phyloP scores from a whole-genome alignment of 2,113 vertebrate species.

The Bubalus kerabau region DNA sequence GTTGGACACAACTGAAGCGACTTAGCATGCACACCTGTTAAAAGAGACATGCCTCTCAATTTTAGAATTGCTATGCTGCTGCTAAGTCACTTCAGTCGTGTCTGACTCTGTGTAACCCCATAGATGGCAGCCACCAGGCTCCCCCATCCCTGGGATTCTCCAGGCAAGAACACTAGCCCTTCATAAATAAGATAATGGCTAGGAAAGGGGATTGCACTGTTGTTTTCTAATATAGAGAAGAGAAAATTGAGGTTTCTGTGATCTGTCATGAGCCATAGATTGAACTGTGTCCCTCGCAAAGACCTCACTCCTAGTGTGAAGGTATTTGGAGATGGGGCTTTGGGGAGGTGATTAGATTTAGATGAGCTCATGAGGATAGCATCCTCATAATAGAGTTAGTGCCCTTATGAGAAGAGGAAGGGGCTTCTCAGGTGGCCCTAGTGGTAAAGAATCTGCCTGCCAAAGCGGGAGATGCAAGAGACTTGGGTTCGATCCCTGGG shows the following conservation, averaged over 20 bases:
- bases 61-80: no score
- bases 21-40: not conserved
- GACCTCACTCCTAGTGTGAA: not conserved
- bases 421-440: not conserved
- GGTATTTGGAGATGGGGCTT: not conserved
- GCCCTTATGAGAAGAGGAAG: not conserved
- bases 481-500: fast-evolving
- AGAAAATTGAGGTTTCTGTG: not conserved
- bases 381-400: not conserved
- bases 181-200: not conserved
- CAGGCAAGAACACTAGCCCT: not conserved
- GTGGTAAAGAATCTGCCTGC: not conserved
- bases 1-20: not conserved
- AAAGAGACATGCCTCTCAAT: not conserved
- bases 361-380: not conserved
- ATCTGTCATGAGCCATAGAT: not conserved
- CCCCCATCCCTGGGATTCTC: no score
- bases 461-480: not conserved
- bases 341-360: not conserved
- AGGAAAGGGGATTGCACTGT: not conserved
- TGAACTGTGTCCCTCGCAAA: not conserved
- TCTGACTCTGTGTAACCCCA: no score
- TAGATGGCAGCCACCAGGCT: no score
- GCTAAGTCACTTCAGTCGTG: no score
- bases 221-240: not conserved